phyloP scores from a whole-genome alignment of 2,113 vertebrate genomes.

The Bombycilla garrulus region DNA sequence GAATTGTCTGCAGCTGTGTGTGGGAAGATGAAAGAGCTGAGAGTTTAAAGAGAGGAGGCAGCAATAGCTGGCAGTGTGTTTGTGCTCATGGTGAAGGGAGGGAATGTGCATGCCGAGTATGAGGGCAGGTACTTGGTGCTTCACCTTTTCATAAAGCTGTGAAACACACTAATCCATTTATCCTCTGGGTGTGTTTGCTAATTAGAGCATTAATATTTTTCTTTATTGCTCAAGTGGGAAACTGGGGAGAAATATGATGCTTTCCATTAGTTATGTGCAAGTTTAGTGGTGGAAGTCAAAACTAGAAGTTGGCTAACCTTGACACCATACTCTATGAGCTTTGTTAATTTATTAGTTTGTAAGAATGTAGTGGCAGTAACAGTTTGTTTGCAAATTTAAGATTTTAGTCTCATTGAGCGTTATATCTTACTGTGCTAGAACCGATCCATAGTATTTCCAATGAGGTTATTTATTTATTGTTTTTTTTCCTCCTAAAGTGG shows the following conservation, averaged over 20 bases:
- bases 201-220: background rate
- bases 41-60: background rate
- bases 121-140: background rate
- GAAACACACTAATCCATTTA: background rate
- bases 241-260: background rate
- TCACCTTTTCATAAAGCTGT: background rate
- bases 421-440: background rate
- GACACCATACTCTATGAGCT: background rate
- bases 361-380: background rate
- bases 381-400: background rate
- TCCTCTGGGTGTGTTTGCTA: background rate
- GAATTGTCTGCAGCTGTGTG: conserved; percentile 19
- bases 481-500: conserved; percentile 37
- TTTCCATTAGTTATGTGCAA: background rate
- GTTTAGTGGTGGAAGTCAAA: background rate
- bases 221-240: background rate
- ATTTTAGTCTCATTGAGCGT: background rate
- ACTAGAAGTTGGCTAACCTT: background rate
- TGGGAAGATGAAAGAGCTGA: conserved; percentile 25
- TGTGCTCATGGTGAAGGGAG: background rate
- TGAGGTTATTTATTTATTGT: background rate
- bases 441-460: background rate
- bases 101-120: background rate
- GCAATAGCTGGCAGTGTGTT: background rate
- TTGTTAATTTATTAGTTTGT: background rate